Evolutionary conservation across 1,140 invertebrate genomes (phyloP), one percentile per base, ranked within the genome.

Genomic region (Ostrea edulis): DNA sequence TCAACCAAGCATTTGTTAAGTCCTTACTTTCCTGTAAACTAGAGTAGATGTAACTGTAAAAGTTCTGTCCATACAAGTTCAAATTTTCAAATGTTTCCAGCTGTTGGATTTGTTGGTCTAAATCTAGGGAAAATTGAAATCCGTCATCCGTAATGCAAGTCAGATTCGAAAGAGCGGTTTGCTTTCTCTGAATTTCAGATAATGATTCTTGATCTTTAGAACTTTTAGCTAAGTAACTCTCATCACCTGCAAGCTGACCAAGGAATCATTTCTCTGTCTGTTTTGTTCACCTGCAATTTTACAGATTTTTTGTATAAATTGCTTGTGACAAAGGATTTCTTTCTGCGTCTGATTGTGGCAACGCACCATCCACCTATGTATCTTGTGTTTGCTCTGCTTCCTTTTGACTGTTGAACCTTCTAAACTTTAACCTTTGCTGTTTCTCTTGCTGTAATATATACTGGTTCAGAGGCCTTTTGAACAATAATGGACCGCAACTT

Each of bases 381-480:
- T 68, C 62, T 68, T 68, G 62, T 68, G 17, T 68, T 68, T 68
- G 62, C 62, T 68, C 62, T 68, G 62, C 62, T 68, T 68, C 62
- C 7, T 68, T 68, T 68, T n/a, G 62, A 68, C n/a, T n/a, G n/a
- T 22, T 68, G 62, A 68, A 68, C 20, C 17, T 68, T 68, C 62
- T 68, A 20, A 8, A 68, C 17, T 68, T 68, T 17, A 4, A 68
- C 22, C 62, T 68, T 20, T 68, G 62, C 17, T 68, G 7, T 22
- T 68, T 68, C 62, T 68, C 62, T 68, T 68, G 62, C 62, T 68
- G 62, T n/a, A 0, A 22, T 68, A 22, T 68, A 25, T 68, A 68
- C 22, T 68, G 62, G 62, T 68, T 68, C 62, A 68, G 62, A 65
- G 14, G 62, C 62, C n/a, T 65, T 65, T 65, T 65, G 62, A 20